Evolutionary conservation across 2,113 vertebrate species (phyloP).

Genomic region (Anoplopoma fimbria): DNA sequence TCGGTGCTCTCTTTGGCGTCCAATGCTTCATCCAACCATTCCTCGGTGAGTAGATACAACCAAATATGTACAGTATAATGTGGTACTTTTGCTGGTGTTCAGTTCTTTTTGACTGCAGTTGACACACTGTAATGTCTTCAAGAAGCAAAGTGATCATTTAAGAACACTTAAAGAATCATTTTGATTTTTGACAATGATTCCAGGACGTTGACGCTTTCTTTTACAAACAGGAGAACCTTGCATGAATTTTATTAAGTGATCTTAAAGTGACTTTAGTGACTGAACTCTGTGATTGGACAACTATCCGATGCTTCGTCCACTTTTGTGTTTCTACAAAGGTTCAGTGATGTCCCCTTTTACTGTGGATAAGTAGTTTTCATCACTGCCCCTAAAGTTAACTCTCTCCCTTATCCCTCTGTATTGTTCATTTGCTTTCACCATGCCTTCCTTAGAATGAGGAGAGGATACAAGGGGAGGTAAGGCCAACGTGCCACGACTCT

Average conservation of each 20-base stretch:
- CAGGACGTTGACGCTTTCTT: not conserved
- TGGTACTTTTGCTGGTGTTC: not conserved
- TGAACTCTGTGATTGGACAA: not conserved
- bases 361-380: constrained; percentile 8
- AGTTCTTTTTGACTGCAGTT: not conserved
- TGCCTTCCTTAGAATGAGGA: constrained; percentile 93
- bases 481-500: constrained; percentile 43
- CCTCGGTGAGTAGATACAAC: constrained; percentile 88
- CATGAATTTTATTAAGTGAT: not conserved
- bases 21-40: constrained; percentile 96
- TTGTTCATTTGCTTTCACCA: constrained; percentile 75
- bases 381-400: constrained; percentile 8
- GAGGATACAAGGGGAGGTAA: constrained; percentile 99
- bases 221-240: not conserved
- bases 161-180: not conserved
- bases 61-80: not conserved
- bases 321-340: not conserved
- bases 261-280: not conserved
- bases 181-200: not conserved
- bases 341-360: not conserved
- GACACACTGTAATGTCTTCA: not conserved
- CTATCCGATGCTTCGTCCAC: not conserved
- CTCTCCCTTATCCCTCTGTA: constrained; percentile 33
- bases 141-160: not conserved
- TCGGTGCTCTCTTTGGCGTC: constrained; percentile 97